phyloP scores from a whole-genome alignment of 2,797 vertebrate genomes.

The Scomberomorus guttatus region DNA sequence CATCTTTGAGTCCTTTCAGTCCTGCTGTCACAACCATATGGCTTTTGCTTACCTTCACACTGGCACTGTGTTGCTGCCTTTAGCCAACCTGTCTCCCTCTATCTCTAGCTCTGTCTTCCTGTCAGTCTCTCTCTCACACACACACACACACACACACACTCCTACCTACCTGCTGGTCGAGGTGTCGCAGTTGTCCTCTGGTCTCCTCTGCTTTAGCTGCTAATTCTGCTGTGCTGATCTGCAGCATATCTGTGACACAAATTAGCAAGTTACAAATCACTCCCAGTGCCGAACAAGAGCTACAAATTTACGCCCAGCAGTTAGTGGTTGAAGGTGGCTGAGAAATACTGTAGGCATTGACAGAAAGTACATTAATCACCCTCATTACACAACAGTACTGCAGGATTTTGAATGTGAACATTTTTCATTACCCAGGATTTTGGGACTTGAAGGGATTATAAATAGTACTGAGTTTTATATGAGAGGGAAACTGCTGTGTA shows the following conservation, averaged over 20 bases:
- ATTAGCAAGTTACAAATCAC: slow-evolving; percentile 45
- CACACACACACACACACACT: slow-evolving; percentile 17
- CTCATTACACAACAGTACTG: slow-evolving; percentile 8
- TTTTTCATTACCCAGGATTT: slow-evolving; percentile 14
- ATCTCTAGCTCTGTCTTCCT: slow-evolving; percentile 24
- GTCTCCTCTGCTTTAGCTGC: slow-evolving; percentile 95
- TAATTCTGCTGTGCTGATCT: slow-evolving; percentile 90
- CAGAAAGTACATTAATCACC: slow-evolving; percentile 42
- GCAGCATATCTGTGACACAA: slow-evolving; percentile 75
- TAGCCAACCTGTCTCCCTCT: slow-evolving; percentile 33
- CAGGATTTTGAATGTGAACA: slow-evolving; percentile 15
- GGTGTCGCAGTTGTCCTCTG: slow-evolving; percentile 91
- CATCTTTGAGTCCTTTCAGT: slow-evolving; percentile 34
- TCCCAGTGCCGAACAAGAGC: slow-evolving; percentile 1
- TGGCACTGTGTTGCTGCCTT: background rate
- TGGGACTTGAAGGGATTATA: slow-evolving; percentile 7
- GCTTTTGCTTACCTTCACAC: slow-evolving; percentile 44
- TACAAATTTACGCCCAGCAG: slow-evolving; percentile 10
- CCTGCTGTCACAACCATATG: slow-evolving; percentile 67
- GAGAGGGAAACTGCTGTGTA: background rate
- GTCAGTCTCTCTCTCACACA: slow-evolving; percentile 15
- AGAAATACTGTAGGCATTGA: slow-evolving; percentile 17
- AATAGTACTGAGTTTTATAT: slow-evolving; percentile 1
- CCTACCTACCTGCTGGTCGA: slow-evolving; percentile 91
- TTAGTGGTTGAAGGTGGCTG: slow-evolving; percentile 1